Base-by-base conservation (phyloP, 1,140 invertebrate species). In the Heterodera schachtii region DNA sequence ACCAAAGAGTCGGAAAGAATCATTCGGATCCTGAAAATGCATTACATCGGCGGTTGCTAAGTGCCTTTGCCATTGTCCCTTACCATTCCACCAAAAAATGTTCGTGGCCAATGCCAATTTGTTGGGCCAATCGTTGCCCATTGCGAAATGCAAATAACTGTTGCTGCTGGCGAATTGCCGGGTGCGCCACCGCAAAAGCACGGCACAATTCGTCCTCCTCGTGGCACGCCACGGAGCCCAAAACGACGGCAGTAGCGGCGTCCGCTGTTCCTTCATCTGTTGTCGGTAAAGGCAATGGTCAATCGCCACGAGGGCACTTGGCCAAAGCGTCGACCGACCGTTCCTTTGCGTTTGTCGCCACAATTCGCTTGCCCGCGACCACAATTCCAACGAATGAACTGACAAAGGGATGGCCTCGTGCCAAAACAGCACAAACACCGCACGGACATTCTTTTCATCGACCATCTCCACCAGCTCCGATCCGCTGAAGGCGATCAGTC, bases 351-450 rank as follows among this genome's bases (percentile, higher is more conserved):
- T 67, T 75, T 47, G 57, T 19, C 16, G 57, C 52, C 67, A 79
- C 16, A 78, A 47, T 44, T 81, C 47, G 3, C 64, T 71, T 5
- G 70, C 74, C 9, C 79, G 52, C 7, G 52, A 57, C 84, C 84
- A 85, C 31, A 85, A 60, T 21, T 84, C 43, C 16, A 78, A 81
- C 13, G 81, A 82, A 74, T 85, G 82, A 6, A 67, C 31, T 0
- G 85, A 87, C 21, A 87, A 70, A 8, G 75, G n/a, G n/a, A 73
- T 77, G 19, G 79, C 84, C 3, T 78, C 73, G 49, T 82, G 75
- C 84, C 84, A 85, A 69, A 85, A 85, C 6, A 85, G 57, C 31
- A 81, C 81, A 69, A 85, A 85, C 47, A 85, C 73, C 13, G 69
- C 57, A 19, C 46, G 44, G 11, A 64, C 46, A 46, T 82, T 73